These are phyloP conservation scores for Grammomys surdaster DNA, from an alignment of 2,113 vertebrate genomes.

Conservation along the genomic window DNA sequence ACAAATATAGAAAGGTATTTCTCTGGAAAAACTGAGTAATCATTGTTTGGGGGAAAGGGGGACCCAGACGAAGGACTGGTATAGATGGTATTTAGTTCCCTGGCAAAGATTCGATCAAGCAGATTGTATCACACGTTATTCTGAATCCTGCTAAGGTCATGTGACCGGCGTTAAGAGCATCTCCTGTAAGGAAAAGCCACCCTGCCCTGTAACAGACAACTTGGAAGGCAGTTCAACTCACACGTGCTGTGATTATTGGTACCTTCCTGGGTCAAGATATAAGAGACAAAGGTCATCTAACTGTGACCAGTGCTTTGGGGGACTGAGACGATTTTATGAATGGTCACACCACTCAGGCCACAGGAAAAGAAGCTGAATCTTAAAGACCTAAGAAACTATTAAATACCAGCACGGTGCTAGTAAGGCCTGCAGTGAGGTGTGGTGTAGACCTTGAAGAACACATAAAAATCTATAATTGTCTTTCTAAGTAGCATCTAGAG, in stretches of 20 bases:
- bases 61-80: background rate
- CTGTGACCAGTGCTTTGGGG: background rate
- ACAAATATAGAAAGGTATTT: slow-evolving; percentile 28
- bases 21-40: slow-evolving; percentile 23
- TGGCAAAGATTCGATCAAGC: slow-evolving; percentile 16
- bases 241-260: background rate
- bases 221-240: background rate
- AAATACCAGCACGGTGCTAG: background rate
- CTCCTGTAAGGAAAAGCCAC: slow-evolving; percentile 16
- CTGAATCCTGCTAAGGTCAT: slow-evolving; percentile 22
- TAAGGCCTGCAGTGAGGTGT: background rate
- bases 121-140: background rate
- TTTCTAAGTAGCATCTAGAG: background rate
- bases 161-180: slow-evolving; percentile 27
- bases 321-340: background rate
- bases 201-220: background rate
- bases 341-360: background rate
- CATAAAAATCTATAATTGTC: background rate
- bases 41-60: background rate
- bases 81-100: background rate
- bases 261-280: slow-evolving; percentile 1
- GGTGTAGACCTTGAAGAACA: background rate
- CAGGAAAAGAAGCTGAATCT: background rate
- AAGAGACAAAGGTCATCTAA: background rate
- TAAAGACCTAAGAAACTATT: background rate